Evolutionary conservation across 2,888 invertebrate species (phyloP).

Genomic region (Sesia bembeciformis): DNA sequence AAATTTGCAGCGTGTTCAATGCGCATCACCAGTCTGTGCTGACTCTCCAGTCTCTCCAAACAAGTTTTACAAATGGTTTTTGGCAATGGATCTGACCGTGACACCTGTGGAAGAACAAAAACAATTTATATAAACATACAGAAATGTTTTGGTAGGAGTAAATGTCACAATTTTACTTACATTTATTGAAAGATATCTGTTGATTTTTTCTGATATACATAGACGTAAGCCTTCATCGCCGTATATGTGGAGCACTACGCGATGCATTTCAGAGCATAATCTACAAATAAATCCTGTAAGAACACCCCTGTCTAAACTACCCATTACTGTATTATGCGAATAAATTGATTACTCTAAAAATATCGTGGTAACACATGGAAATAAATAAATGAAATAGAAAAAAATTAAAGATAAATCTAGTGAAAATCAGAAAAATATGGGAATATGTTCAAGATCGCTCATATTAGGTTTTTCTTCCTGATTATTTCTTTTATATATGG

Average conservation of each 20-base stretch:
- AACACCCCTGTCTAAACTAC: constrained; percentile 86
- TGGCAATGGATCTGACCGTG: constrained; percentile 78
- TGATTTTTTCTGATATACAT: constrained; percentile 85
- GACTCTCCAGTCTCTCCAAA: constrained; percentile 73
- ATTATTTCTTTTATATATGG: too few relatives aligned
- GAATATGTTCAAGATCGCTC: too few relatives aligned
- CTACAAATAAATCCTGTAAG: constrained; percentile 90
- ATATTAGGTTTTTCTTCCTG: too few relatives aligned
- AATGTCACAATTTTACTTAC: constrained; percentile 59
- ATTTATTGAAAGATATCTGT: constrained; percentile 85
- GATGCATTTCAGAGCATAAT: constrained; percentile 89
- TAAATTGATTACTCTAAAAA: background rate
- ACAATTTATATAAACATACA: background rate
- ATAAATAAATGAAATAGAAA: too few relatives aligned
- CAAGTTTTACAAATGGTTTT: constrained; percentile 80
- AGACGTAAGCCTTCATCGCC: constrained; percentile 85
- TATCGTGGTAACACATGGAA: too few relatives aligned
- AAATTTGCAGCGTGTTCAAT: constrained; percentile 60
- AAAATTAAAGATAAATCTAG: too few relatives aligned
- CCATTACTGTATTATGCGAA: constrained; percentile 71
- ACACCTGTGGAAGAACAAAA: constrained; percentile 59
- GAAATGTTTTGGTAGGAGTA: background rate
- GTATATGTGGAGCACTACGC: constrained; percentile 87
- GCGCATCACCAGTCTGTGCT: constrained; percentile 65
- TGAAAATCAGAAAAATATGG: too few relatives aligned